Evolutionary conservation across 1,140 invertebrate species (phyloP).

Genomic region (Oryctes rhinoceros): DNA sequence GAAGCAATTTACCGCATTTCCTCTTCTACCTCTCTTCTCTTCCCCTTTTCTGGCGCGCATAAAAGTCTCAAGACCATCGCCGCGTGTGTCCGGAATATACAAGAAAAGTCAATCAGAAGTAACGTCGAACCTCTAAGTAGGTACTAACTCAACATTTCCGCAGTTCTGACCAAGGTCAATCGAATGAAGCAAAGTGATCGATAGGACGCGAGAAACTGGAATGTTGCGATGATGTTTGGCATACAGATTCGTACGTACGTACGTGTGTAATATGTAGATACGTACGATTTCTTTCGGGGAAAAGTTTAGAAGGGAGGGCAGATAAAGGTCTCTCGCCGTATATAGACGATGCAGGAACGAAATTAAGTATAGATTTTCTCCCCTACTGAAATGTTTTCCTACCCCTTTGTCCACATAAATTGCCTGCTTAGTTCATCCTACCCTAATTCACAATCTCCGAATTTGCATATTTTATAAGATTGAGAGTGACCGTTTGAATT

Average conservation of each 20-base stretch:
- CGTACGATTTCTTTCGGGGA: neutral
- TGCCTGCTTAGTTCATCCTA: constrained; percentile 50
- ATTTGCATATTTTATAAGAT: constrained; percentile 54
- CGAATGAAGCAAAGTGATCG: neutral
- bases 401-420: constrained; percentile 55
- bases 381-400: constrained; percentile 52
- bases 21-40: neutral
- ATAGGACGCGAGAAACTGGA: neutral
- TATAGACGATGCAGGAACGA: constrained; percentile 39
- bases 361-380: constrained; percentile 57
- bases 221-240: neutral
- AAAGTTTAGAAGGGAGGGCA: neutral
- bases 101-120: constrained; percentile 39
- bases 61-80: constrained; percentile 31
- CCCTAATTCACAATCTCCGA: constrained; percentile 54
- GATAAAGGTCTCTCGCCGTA: neutral
- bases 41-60: neutral
- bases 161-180: constrained; percentile 27
- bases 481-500: constrained; percentile 49
- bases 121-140: constrained; percentile 10
- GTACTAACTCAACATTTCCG: constrained; percentile 32
- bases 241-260: neutral
- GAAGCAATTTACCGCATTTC: constrained; percentile 9
- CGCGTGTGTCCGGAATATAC: constrained; percentile 8
- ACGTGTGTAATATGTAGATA: neutral